These are phyloP conservation scores for Aphyosemion australe DNA, from an alignment of 2,113 vertebrate genomes.

Conservation along the genomic window DNA sequence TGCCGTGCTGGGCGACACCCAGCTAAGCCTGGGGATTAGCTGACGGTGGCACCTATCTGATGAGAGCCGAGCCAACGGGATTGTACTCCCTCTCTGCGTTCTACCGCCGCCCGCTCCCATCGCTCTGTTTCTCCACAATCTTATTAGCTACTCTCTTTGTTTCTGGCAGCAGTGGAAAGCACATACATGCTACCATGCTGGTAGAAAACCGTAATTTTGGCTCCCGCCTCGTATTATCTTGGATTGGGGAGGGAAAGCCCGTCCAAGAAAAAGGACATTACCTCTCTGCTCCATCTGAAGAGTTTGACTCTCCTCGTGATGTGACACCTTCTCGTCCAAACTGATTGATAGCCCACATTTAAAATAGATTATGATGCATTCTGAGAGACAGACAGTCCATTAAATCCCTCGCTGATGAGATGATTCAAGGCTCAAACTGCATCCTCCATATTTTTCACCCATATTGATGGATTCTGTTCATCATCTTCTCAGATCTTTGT, in stretches of 20 bases:
- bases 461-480: not conserved
- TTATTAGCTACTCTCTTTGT: slow-evolving; percentile 58
- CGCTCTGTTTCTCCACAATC: slow-evolving; percentile 24
- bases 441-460: not conserved
- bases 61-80: slow-evolving; percentile 54
- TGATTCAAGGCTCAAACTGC: slow-evolving; percentile 15
- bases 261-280: slow-evolving; percentile 52
- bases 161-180: slow-evolving; percentile 56
- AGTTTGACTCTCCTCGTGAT: slow-evolving; percentile 22
- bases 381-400: slow-evolving; percentile 36
- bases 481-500: not conserved
- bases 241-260: slow-evolving; percentile 27
- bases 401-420: slow-evolving; percentile 33
- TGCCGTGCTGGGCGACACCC: slow-evolving; percentile 56
- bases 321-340: slow-evolving; percentile 24
- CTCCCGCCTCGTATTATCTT: slow-evolving; percentile 35
- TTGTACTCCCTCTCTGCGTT: slow-evolving; percentile 38
- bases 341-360: slow-evolving; percentile 42
- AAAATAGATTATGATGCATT: slow-evolving; percentile 35
- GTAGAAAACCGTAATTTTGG: slow-evolving; percentile 59
- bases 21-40: slow-evolving; percentile 70
- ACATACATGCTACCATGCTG: slow-evolving; percentile 65
- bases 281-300: slow-evolving; percentile 45
- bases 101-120: slow-evolving; percentile 21
- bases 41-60: slow-evolving; percentile 62